Conservation (phyloP, 2,888 invertebrate species). For the Tenthredo livida region DNA sequence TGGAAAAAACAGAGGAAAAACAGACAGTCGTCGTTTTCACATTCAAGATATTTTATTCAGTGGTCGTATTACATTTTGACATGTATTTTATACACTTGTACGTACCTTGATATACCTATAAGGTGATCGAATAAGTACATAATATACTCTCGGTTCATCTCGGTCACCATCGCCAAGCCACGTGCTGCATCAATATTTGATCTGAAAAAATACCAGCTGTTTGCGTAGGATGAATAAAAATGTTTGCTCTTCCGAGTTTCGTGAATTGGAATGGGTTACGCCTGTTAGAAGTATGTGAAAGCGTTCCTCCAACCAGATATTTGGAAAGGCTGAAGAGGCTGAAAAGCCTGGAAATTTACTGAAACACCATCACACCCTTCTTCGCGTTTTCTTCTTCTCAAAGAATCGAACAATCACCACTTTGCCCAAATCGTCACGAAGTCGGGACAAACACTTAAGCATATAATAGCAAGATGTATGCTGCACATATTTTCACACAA, state of each 20-base stretch:
- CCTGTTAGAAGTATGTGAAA: constrained; percentile 43
- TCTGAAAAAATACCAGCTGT: constrained; percentile 55
- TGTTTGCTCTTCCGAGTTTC: constrained; percentile 50
- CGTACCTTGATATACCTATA: not conserved
- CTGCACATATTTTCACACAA: not conserved
- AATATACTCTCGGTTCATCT: constrained; percentile 1
- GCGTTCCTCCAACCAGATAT: constrained; percentile 36
- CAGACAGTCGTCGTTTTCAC: not conserved
- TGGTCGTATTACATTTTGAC: not conserved
- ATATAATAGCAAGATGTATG: not conserved
- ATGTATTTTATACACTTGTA: not conserved
- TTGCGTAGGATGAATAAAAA: constrained; percentile 55
- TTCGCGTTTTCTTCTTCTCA: constrained; percentile 2
- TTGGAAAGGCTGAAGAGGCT: constrained; percentile 40
- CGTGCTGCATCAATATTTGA: constrained; percentile 56
- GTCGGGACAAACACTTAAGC: constrained; percentile 20
- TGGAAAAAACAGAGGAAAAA: not conserved
- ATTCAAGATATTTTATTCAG: constrained; percentile 1
- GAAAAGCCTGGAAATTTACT: constrained; percentile 5
- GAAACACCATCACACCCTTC: not conserved
- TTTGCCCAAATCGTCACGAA: not conserved
- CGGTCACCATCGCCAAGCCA: constrained; percentile 41
- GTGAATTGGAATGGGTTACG: constrained; percentile 51
- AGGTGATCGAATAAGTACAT: not conserved
- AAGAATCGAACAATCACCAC: not conserved